Conservation (phyloP, 2,797 vertebrate genomes). For the Malurus leucopterus region DNA sequence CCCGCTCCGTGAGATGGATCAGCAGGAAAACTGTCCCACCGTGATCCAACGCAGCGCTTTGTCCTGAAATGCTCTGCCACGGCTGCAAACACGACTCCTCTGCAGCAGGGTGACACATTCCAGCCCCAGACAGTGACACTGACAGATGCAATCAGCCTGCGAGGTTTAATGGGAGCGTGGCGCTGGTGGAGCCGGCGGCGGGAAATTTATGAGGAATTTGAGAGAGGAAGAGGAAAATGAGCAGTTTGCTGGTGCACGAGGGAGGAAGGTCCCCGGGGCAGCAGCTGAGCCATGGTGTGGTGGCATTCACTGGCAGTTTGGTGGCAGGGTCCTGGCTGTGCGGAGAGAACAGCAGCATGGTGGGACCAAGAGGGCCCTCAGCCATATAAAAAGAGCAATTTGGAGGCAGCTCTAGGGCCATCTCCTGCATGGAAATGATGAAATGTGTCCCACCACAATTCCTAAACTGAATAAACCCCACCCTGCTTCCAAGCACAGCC, state of each 20-base stretch:
- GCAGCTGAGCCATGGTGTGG: not conserved
- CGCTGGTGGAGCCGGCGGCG: not conserved
- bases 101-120: slow-evolving; percentile 50
- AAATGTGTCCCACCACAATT: not conserved
- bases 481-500: not conserved
- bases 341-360: not conserved
- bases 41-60: slow-evolving; percentile 52
- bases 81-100: slow-evolving; percentile 12
- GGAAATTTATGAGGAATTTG: slow-evolving; percentile 4
- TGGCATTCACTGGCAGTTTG: not conserved
- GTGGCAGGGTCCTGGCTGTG: not conserved
- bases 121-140: slow-evolving; percentile 53
- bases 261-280: not conserved
- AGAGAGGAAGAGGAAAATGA: not conserved
- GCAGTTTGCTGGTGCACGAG: not conserved
- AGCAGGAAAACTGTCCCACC: slow-evolving; percentile 26
- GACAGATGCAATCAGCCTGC: slow-evolving; percentile 41
- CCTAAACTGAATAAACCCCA: not conserved
- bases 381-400: not conserved
- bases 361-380: not conserved
- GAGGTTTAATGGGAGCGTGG: slow-evolving; percentile 18
- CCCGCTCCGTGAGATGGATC: not conserved
- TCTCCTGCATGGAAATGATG: not conserved
- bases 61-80: slow-evolving; percentile 59
- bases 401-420: not conserved